Evolutionary conservation across 2,113 vertebrate genomes (phyloP), one percentile per base, ranked within the genome.

Genomic region (Mola mola): DNA sequence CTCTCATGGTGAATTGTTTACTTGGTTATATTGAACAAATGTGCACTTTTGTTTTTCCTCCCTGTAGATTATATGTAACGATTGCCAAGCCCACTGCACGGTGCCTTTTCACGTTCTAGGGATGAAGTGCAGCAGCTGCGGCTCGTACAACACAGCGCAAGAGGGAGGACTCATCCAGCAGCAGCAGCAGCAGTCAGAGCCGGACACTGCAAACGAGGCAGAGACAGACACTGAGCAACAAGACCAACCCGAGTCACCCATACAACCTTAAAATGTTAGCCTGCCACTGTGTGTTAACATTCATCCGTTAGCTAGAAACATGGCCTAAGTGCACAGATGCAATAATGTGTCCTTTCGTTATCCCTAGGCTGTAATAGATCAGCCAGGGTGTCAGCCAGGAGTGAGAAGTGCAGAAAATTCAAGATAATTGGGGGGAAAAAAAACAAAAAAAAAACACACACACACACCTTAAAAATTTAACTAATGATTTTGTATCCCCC

Each of bases 71-170:
- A 92, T 98, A 8, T 98, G 97, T 84, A 96, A 96, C 3, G 96
- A 98, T 88, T 98, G 97, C 84, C 95, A 90, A 36, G 50, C 90
- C 43, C 93, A 93, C 51, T 95, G 94, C 61, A 94, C 82, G 0
- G 96, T 94, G 49, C 90, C 92, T 41, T 98, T 96, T 81, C 97
- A 98, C 34, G 93, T 98, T 15, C 66, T 98, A 79, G 97, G 96
- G 58, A 94, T 98, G 94, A 98, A 98, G 78, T 98, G 97, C 87
- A 88, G 80, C 15, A 68, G 65, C 60, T 98, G 97, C 58, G 93
- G 93, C 1, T 98, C 96, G 0, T 99, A 99, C 72, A 99, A 98
- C 81, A 98, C 97, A 0, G 90, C 94, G 1, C 95, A 96, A 67
- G 93, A 95, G 2, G 94, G 95, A 20, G 91, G 84, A 1, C 87